These are phyloP conservation scores for Muscidifurax raptorellus DNA, from an alignment of 1,140 invertebrate genomes.

Conservation along the genomic window DNA sequence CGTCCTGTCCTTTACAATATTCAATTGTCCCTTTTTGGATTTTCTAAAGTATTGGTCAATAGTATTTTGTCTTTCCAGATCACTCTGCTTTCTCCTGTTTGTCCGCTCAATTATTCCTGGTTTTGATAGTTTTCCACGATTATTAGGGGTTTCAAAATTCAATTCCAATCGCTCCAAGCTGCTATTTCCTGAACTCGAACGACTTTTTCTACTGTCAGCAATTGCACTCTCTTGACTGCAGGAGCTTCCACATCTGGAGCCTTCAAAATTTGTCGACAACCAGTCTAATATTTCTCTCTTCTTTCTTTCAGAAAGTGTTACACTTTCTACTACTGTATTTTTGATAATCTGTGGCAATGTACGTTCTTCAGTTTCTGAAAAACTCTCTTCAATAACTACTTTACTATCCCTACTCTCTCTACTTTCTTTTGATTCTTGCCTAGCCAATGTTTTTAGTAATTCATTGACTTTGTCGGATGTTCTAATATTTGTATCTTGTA, in stretches of 20 bases:
- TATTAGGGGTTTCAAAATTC: conserved; percentile 73
- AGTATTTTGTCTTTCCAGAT: conserved; percentile 17
- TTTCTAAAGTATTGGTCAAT: conserved; percentile 32
- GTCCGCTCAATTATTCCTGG: conserved; percentile 18
- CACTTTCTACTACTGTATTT: conserved; percentile 38
- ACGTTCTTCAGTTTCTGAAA: conserved; percentile 44
- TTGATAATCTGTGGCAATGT: conserved; percentile 25
- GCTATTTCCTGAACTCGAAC: conserved; percentile 68
- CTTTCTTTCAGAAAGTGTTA: conserved; percentile 62
- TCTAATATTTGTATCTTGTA: neutral
- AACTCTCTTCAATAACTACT: conserved; percentile 47
- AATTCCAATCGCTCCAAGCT: conserved; percentile 71
- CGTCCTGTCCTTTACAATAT: conserved; percentile 26
- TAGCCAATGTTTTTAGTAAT: conserved; percentile 39
- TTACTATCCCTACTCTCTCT: neutral
- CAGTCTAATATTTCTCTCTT: conserved; percentile 68
- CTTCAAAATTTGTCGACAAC: conserved; percentile 65
- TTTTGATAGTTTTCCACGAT: conserved; percentile 65
- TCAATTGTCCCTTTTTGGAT: conserved; percentile 9
- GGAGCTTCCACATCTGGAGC: conserved; percentile 60
- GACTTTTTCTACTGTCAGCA: conserved; percentile 59
- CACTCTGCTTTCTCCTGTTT: conserved; percentile 5
- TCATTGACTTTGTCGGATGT: neutral
- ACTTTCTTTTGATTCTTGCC: conserved; percentile 20
- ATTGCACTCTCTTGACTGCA: conserved; percentile 62